Evolutionary conservation across 2,888 invertebrate genomes (phyloP).

Genomic region (Orchesellides sinensis): DNA sequence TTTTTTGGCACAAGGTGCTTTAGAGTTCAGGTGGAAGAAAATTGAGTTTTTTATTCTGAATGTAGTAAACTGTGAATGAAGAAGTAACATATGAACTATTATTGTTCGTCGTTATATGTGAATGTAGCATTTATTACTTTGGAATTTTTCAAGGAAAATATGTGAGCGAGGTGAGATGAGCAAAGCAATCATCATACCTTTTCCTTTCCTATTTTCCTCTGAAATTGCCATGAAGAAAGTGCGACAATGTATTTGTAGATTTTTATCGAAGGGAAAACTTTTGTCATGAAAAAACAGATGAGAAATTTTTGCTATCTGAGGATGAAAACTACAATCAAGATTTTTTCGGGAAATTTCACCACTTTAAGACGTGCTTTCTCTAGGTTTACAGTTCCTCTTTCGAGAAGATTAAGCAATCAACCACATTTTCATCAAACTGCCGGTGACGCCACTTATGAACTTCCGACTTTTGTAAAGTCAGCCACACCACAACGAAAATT

Average conservation of each 20-base stretch:
- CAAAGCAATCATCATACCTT: background rate
- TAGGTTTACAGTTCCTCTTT: conserved; percentile 9
- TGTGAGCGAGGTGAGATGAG: background rate
- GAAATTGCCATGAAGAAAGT: background rate
- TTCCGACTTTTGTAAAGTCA: conserved; percentile 35
- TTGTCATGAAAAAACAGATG: conserved; percentile 1
- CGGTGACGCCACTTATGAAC: conserved; percentile 45
- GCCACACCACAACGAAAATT: conserved; percentile 32
- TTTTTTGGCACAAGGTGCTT: conserved; percentile 13
- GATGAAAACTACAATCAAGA: background rate
- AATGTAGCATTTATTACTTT: conserved; percentile 17
- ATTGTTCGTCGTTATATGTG: background rate
- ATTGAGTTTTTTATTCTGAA: conserved; percentile 27
- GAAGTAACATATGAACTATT: conserved; percentile 18
- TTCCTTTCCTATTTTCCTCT: background rate
- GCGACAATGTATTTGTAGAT: background rate
- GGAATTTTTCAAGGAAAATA: background rate
- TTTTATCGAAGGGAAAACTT: background rate
- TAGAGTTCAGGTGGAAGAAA: conserved; percentile 21
- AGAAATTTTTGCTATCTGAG: background rate
- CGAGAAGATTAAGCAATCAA: conserved; percentile 52
- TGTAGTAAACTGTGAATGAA: conserved; percentile 19
- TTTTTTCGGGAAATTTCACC: background rate
- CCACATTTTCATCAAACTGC: conserved; percentile 47
- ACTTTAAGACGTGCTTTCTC: background rate